Conservation (phyloP, 2,888 invertebrate species). For the Rambutsinella grinnellia region DNA sequence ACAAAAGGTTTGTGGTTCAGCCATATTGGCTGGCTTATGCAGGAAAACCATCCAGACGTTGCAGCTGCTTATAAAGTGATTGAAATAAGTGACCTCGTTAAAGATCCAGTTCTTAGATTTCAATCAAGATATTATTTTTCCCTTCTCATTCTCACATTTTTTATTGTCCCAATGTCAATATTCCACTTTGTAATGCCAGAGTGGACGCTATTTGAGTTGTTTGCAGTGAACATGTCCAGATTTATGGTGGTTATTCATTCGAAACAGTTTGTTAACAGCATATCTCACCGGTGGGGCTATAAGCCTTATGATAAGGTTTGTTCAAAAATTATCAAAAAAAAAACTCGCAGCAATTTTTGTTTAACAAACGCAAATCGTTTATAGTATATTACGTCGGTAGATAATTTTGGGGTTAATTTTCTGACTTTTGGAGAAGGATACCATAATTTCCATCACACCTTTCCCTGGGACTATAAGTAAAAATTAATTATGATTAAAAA, state of each 20-base stretch:
- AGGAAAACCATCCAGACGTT: conserved; percentile 91
- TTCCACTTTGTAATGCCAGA: not conserved
- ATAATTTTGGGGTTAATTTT: not conserved
- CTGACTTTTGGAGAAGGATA: conserved; percentile 6
- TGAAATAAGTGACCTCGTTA: conserved; percentile 84
- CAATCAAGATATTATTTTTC: not conserved
- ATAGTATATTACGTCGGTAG: not conserved
- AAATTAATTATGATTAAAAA: too few species aligned
- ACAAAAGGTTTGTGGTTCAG: conserved; percentile 95
- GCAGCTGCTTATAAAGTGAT: conserved; percentile 86
- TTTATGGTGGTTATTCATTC: conserved; percentile 76
- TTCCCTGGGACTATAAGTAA: conserved; percentile 80
- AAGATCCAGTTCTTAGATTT: conserved; percentile 79
- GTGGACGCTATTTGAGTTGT: not conserved
- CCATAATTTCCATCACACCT: conserved; percentile 16
- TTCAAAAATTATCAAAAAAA: not conserved
- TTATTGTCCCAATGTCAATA: conserved; percentile 1
- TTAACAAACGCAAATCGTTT: not conserved
- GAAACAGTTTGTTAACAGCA: conserved; percentile 94
- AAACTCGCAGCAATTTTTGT: too few species aligned
- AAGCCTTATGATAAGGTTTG: conserved; percentile 77
- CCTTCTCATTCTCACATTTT: not conserved
- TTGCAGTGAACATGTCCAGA: not conserved
- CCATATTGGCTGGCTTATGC: conserved; percentile 94
- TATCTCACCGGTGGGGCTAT: conserved; percentile 88